Evolutionary conservation across 2,113 vertebrate genomes (phyloP).

Genomic region (Seriola dumerili): DNA sequence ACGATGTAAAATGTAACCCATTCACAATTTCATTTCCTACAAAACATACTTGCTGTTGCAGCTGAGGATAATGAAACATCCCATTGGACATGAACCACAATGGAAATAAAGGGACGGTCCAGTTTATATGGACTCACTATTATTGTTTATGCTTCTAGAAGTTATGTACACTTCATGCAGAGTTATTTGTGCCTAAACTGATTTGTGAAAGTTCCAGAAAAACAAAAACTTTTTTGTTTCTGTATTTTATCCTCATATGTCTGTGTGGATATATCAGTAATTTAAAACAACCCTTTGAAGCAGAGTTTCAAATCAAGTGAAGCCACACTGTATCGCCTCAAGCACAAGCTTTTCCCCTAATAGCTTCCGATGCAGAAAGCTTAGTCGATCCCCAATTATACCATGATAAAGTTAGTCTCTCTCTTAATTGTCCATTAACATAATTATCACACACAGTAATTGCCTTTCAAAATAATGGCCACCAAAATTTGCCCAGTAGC

Average conservation of each 20-base stretch:
- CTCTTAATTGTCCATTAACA: slow-evolving; percentile 73
- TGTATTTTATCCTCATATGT: slow-evolving; percentile 10
- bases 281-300: slow-evolving; percentile 62
- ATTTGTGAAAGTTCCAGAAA: slow-evolving; percentile 12
- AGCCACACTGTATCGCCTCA: slow-evolving; percentile 42
- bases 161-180: background rate
- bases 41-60: background rate
- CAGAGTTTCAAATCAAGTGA: slow-evolving; percentile 45
- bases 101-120: background rate
- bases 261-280: slow-evolving; percentile 31
- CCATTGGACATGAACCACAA: background rate
- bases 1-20: too few species aligned
- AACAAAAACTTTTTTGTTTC: background rate
- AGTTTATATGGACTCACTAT: background rate
- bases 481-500: slow-evolving; percentile 60
- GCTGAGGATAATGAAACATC: background rate
- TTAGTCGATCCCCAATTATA: slow-evolving; percentile 69
- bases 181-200: background rate
- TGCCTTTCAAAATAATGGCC: slow-evolving; percentile 78
- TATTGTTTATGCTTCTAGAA: background rate
- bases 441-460: slow-evolving; percentile 77
- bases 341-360: slow-evolving; percentile 57
- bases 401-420: slow-evolving; percentile 65
- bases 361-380: slow-evolving; percentile 59
- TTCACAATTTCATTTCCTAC: too few species aligned